Evolutionary conservation across 2,113 vertebrate species (phyloP).

Genomic region (Paradoxurus hermaphroditus): DNA sequence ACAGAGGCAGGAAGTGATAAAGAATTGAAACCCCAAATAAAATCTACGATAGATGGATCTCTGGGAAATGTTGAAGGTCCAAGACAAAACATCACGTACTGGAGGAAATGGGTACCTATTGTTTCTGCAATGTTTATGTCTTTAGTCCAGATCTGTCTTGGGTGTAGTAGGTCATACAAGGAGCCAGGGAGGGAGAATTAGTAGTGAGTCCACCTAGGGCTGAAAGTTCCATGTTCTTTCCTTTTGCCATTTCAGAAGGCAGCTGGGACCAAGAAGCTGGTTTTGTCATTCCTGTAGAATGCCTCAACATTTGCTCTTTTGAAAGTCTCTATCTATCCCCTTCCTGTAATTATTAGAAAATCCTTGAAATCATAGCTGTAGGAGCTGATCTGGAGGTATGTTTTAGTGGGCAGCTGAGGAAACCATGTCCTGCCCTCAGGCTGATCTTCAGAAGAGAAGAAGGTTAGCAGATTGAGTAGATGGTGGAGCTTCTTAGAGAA

Average conservation of each 20-base stretch:
- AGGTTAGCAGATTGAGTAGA: not conserved
- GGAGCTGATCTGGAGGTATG: not conserved
- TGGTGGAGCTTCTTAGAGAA: too few relatives aligned
- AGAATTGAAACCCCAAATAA: not conserved
- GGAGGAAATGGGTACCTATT: too few relatives aligned
- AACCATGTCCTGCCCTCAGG: not conserved
- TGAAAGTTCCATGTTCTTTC: not conserved
- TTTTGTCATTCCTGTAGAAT: not conserved
- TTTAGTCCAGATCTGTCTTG: not conserved
- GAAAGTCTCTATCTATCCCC: not conserved
- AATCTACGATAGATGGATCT: too few relatives aligned
- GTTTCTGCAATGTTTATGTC: not conserved
- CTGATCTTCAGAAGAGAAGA: not conserved
- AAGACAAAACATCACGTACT: not conserved
- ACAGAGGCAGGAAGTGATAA: not conserved
- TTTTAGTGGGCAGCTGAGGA: not conserved
- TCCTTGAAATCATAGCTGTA: not conserved
- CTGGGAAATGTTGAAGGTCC: not conserved
- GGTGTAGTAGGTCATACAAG: not conserved
- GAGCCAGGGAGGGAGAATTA: not conserved
- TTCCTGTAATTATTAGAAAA: not conserved
- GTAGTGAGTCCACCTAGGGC: accelerated
- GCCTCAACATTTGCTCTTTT: not conserved
- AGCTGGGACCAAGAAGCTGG: not conserved
- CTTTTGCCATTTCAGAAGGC: not conserved